Evolutionary conservation across 2,797 vertebrate genomes (phyloP).

Genomic region (Characodon lateralis): DNA sequence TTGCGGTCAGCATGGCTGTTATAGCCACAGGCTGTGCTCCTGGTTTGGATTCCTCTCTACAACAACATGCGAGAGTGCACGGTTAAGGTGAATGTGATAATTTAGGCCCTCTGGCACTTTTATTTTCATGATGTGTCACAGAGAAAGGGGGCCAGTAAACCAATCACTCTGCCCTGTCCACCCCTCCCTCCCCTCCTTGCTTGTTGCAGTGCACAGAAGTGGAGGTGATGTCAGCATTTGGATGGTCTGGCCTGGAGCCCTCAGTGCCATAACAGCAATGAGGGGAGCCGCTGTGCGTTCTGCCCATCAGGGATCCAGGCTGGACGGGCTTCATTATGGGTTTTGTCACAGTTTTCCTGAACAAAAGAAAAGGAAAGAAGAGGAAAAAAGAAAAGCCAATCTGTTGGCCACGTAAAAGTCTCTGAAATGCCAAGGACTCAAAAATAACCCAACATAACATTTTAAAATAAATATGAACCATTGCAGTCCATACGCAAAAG

Average conservation of each 20-base stretch:
- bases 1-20: conserved; percentile 75
- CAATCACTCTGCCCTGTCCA: conserved; percentile 78
- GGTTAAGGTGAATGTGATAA: conserved; percentile 84
- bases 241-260: conserved; percentile 79
- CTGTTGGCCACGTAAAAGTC: conserved; percentile 43
- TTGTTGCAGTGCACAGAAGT: conserved; percentile 71
- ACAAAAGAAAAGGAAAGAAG: conserved; percentile 1
- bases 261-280: conserved; percentile 77
- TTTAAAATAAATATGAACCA: conserved; percentile 49
- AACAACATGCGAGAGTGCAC: conserved; percentile 82
- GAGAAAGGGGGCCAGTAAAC: conserved; percentile 76
- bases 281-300: conserved; percentile 66
- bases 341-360: conserved; percentile 50
- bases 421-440: conserved; percentile 55
- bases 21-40: conserved; percentile 70
- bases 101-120: conserved; percentile 79
- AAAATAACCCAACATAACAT: conserved; percentile 54
- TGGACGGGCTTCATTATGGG: conserved; percentile 23
- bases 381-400: conserved; percentile 2
- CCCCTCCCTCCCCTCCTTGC: conserved; percentile 49
- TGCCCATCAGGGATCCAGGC: conserved; percentile 66
- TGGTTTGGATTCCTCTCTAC: conserved; percentile 80
- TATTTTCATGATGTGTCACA: conserved; percentile 85
- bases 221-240: conserved; percentile 83
- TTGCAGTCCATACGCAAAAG: conserved; percentile 30